Percentiles rank a stretch among this genome's conserved stretches.
Conservation (phyloP, 2,113 vertebrate species). For the Asarcornis scutulata region DNA sequence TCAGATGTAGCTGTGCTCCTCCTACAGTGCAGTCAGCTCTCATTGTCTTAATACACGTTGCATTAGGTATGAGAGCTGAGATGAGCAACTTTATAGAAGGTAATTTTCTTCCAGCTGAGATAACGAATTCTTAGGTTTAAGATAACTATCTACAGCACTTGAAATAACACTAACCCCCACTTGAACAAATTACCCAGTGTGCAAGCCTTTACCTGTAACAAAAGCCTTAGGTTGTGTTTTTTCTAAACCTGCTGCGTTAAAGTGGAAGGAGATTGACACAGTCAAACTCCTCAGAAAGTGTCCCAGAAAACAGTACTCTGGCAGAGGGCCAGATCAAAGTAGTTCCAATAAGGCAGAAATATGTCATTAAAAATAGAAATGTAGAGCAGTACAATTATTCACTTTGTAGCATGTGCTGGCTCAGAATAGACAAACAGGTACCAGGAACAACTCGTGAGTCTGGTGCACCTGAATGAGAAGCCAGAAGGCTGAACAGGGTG, state of each 20-base stretch:
- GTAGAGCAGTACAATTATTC: accelerated
- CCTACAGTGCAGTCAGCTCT: not conserved
- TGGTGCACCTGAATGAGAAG: not conserved
- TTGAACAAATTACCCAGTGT: not conserved
- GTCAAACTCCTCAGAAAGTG: not conserved
- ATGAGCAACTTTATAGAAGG: not conserved
- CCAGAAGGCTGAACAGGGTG: not conserved
- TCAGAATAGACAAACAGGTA: not conserved
- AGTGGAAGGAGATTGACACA: not conserved
- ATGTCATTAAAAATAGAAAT: not conserved
- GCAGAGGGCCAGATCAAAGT: not conserved
- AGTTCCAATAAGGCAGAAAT: not conserved
- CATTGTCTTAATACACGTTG: not conserved
- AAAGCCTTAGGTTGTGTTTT: not conserved
- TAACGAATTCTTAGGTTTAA: not conserved
- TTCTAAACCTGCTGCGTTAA: not conserved
- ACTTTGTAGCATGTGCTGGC: too few relatives aligned
- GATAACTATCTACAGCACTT: not conserved
- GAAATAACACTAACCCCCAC: not conserved
- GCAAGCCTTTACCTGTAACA: not conserved
- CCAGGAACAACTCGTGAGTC: not conserved
- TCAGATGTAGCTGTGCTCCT: not conserved
- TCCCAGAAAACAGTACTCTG: not conserved
- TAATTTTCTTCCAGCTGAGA: not conserved
- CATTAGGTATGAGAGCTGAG: not conserved